These are phyloP conservation scores for Phytoseiulus persimilis DNA, from an alignment of 2,888 invertebrate genomes.

Conservation along the genomic window DNA sequence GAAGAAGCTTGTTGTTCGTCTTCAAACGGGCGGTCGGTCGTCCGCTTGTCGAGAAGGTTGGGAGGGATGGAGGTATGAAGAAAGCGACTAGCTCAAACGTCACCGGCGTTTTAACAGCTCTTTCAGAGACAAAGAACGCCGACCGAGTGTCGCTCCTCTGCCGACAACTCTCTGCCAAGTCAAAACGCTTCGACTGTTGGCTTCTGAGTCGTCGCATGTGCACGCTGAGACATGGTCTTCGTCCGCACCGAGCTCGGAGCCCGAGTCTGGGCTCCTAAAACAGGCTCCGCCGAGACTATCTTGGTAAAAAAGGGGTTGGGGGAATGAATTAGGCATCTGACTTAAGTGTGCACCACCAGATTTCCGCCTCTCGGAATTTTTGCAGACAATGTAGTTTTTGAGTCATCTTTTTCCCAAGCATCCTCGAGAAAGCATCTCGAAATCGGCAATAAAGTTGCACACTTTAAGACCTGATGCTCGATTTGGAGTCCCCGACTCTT, in stretches of 20 bases:
- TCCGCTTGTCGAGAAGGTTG: not conserved
- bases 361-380: too few species aligned
- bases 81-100: not conserved
- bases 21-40: not conserved
- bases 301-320: too few species aligned
- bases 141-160: not conserved
- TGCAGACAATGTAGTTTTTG: too few species aligned
- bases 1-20: constrained; percentile 17
- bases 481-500: not conserved
- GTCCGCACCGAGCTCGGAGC: too few species aligned
- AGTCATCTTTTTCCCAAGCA: too few species aligned
- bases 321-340: too few species aligned
- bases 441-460: not conserved
- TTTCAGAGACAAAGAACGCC: not conserved
- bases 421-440: not conserved
- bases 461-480: not conserved
- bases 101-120: not conserved
- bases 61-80: not conserved
- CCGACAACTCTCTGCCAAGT: not conserved
- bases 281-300: too few species aligned
- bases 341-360: too few species aligned
- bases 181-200: too few species aligned
- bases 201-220: too few species aligned
- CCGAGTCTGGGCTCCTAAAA: too few species aligned
- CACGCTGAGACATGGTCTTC: too few species aligned